Conservation (phyloP, 2,113 vertebrate genomes). For the Sarotherodon lohbergeri region DNA sequence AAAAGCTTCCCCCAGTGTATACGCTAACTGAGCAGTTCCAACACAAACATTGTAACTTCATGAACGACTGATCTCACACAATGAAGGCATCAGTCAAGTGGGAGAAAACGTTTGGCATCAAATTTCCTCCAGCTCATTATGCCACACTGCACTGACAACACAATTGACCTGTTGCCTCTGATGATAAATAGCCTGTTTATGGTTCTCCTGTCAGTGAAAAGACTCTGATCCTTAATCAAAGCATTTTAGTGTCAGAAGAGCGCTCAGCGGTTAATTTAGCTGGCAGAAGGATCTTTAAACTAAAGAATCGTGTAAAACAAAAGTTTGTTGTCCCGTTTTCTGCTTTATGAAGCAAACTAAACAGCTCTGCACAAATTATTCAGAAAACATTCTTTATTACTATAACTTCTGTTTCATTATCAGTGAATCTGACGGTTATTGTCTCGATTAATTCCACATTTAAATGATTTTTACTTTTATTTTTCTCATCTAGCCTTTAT, state of each 20-base stretch:
- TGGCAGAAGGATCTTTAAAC: not conserved
- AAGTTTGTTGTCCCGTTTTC: not conserved
- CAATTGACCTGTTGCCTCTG: conserved; percentile 32
- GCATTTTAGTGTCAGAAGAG: not conserved
- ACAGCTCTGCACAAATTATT: not conserved
- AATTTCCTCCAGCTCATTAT: conserved; percentile 30
- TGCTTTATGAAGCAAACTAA: not conserved
- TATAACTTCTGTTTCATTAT: not conserved
- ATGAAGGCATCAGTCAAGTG: conserved; percentile 16
- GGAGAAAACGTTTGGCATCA: conserved; percentile 18
- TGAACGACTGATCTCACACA: not conserved
- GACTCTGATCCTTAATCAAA: not conserved
- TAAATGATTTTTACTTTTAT: not conserved
- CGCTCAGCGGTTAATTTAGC: not conserved
- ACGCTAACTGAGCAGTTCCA: not conserved
- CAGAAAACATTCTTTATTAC: not conserved
- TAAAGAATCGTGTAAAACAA: not conserved
- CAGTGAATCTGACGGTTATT: not conserved
- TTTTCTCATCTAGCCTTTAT: not conserved
- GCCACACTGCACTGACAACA: conserved; percentile 20
- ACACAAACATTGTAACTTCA: not conserved
- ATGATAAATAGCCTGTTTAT: conserved; percentile 37
- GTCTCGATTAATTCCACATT: not conserved
- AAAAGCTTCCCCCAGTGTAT: not conserved
- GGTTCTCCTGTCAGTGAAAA: not conserved